Evolutionary conservation across 1,140 invertebrate species (phyloP), one percentile per base, ranked within the genome.

Genomic region (Oncopeltus fasciatus): DNA sequence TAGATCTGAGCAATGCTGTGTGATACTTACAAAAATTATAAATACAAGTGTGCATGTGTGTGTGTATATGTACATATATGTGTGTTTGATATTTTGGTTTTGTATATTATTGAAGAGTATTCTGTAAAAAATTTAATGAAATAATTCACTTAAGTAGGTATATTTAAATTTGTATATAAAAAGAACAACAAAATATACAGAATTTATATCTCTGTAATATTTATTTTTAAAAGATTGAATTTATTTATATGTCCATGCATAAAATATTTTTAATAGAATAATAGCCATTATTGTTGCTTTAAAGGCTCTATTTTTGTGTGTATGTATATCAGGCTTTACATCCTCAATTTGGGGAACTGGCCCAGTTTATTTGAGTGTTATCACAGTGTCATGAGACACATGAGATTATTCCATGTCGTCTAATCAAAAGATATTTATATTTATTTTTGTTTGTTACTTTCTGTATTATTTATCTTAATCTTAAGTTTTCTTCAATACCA

Each of bases 401-500:
- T n/a, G n/a, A n/a, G 14, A 38, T 5, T 38, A 38, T 38, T 38
- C 5, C 5, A 38, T 38, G 31, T 38, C 14, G 5, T 38, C 14
- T 38, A 38, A 38, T 38, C 31, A 38, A 38, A 38, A 38, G 14
- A 14, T 38, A 8, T 38, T 38, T 8, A 38, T 38, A 14, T 8
- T 38, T 38, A 5, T 14, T 8, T 38, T 38, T 38, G 5, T 38
- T 38, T 38, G n/a, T n/a, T n/a, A n/a, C n/a, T n/a, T n/a, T n/a
- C n/a, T n/a, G n/a, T n/a, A 8, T 38, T 38, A 8, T 38, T 38
- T 8, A 8, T 21, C n/a, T 24, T 24, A 53, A 26, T 53, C 14
- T 27, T 53, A 53, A 53, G 49, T 53, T 53, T 24, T 24, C 49
- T 53, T 24, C 20, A 24, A 53, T 53, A 53, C 49, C 49, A 53